Conservation (phyloP, 2,113 vertebrate genomes). For the Edolisoma coerulescens region DNA sequence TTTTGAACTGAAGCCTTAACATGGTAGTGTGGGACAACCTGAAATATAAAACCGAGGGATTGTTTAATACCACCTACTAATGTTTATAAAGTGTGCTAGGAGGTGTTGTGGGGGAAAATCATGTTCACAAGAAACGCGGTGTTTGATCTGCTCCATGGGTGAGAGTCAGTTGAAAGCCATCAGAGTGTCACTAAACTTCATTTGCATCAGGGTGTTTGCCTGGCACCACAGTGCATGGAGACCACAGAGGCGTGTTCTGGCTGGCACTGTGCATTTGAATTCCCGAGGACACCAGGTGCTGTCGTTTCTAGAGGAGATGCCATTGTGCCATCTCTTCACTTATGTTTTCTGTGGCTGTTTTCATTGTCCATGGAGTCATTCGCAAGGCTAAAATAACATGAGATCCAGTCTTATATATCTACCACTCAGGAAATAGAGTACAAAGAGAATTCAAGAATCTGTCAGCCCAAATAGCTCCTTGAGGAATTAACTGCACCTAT, state of each 20-base stretch:
- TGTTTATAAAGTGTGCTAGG: not conserved
- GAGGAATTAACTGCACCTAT: not conserved
- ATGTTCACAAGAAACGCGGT: not conserved
- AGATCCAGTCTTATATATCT: not conserved
- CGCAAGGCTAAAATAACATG: not conserved
- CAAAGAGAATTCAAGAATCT: not conserved
- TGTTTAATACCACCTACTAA: not conserved
- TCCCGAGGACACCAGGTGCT: not conserved
- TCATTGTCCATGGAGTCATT: not conserved
- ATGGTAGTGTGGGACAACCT: not conserved
- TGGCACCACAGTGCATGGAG: rapidly evolving
- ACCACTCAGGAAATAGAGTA: not conserved
- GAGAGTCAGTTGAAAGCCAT: not conserved
- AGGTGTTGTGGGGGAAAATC: not conserved
- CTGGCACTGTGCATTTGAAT: not conserved
- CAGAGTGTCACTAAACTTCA: not conserved
- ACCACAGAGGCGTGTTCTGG: not conserved
- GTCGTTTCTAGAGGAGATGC: not conserved
- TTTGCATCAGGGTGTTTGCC: not conserved
- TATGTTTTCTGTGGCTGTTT: not conserved
- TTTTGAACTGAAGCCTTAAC: not conserved
- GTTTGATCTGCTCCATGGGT: not conserved
- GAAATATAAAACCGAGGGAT: not conserved
- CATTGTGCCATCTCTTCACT: not conserved
- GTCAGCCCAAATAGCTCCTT: not conserved